A percentile compares a stretch with the other conserved stretches of the same genome.
Evolutionary conservation across 2,888 invertebrate genomes (phyloP).

Genomic region (Lasioglossum oenotherae): DNA sequence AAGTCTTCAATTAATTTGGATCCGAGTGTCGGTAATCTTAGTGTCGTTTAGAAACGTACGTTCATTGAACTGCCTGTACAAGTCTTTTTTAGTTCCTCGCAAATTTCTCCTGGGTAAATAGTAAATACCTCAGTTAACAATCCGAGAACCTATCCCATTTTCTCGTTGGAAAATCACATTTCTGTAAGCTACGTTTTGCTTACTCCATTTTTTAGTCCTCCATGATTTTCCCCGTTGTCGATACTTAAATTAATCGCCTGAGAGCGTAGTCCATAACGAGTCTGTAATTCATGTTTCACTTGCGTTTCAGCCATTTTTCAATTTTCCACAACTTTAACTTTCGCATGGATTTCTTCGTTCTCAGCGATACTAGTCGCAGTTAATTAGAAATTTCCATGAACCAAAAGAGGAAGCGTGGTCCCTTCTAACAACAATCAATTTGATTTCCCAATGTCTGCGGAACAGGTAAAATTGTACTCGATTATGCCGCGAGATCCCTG

Average conservation of each 20-base stretch:
- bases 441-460: slow-evolving; percentile 10
- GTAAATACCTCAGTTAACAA: neutral
- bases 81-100: neutral
- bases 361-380: neutral
- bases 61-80: neutral
- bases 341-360: neutral
- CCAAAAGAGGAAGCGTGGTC: neutral
- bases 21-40: neutral
- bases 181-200: no score
- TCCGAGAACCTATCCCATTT: neutral
- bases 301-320: neutral
- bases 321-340: neutral
- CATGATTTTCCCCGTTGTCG: neutral
- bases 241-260: neutral
- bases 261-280: neutral
- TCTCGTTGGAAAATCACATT: neutral
- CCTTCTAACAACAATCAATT: slow-evolving; percentile 24
- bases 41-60: neutral
- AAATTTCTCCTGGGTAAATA: neutral
- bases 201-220: neutral
- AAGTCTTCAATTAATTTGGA: neutral
- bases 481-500: slow-evolving; percentile 38
- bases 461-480: slow-evolving; percentile 34
- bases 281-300: neutral
- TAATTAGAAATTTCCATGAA: neutral